A percentile compares a stretch with the other conserved stretches of the same genome.
These are phyloP conservation scores for Lepisosteus oculatus DNA, from an alignment of 2,113 vertebrate species.

Conservation along the genomic window DNA sequence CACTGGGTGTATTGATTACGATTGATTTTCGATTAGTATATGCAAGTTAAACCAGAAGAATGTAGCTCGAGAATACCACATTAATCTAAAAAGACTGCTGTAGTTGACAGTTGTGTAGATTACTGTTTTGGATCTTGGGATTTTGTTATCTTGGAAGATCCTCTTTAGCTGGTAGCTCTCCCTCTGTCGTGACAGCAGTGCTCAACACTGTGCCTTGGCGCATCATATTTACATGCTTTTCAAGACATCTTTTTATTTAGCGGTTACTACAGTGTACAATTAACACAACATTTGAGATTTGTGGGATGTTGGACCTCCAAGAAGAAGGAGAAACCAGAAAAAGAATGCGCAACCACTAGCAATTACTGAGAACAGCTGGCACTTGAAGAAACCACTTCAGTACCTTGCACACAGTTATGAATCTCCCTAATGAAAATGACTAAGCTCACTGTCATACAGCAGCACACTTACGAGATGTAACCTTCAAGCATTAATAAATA, in stretches of 20 bases:
- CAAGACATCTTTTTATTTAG: slow-evolving; percentile 19
- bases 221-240: slow-evolving; percentile 35
- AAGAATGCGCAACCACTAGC: slow-evolving; percentile 43
- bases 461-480: slow-evolving; percentile 59
- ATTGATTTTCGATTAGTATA: too few relatives aligned
- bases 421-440: slow-evolving; percentile 40
- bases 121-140: too few relatives aligned
- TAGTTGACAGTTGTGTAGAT: too few relatives aligned
- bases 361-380: slow-evolving; percentile 60
- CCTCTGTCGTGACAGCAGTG: too few relatives aligned
- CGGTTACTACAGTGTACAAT: slow-evolving; percentile 38
- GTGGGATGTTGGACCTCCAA: slow-evolving; percentile 20
- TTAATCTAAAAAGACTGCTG: too few relatives aligned
- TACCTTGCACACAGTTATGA: slow-evolving; percentile 32
- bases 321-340: slow-evolving; percentile 21
- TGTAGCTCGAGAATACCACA: too few relatives aligned
- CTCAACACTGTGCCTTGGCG: neutral
- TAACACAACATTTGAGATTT: slow-evolving; percentile 31
- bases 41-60: too few relatives aligned
- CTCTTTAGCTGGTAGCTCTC: too few relatives aligned
- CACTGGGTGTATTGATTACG: too few relatives aligned
- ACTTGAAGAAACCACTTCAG: slow-evolving; percentile 58
- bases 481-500: slow-evolving; percentile 67
- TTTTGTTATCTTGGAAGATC: too few relatives aligned
- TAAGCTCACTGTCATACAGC: slow-evolving; percentile 56